A percentile compares a stretch with the other conserved stretches of the same genome.
Evolutionary conservation across 1,140 invertebrate genomes (phyloP).

Genomic region (Cotesia chilonis): DNA sequence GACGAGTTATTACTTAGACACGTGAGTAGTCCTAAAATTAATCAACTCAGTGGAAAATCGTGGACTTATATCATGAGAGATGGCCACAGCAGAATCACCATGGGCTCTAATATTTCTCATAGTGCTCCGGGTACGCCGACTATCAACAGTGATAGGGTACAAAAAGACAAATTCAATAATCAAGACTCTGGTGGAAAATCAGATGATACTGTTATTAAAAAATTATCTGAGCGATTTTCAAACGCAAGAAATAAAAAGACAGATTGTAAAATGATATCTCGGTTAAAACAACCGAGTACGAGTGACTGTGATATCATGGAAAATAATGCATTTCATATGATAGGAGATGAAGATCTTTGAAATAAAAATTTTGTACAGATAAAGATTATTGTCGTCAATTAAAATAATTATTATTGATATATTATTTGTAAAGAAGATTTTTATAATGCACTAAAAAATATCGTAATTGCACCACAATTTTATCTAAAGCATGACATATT

Average conservation of each 20-base stretch:
- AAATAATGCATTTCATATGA: constrained; percentile 90
- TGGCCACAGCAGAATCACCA: constrained; percentile 62
- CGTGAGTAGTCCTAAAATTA: constrained; percentile 63
- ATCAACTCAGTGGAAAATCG: constrained; percentile 49
- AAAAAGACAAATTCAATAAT: constrained; percentile 37
- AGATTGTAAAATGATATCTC: constrained; percentile 55
- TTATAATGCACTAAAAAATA: constrained; percentile 2
- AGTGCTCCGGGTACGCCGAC: too few species aligned
- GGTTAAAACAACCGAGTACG: constrained; percentile 71
- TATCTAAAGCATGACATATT: constrained; percentile 7
- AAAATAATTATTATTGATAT: too few species aligned
- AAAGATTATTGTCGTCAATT: too few species aligned
- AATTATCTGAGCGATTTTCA: constrained; percentile 61
- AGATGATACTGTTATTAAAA: constrained; percentile 61
- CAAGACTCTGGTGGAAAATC: constrained; percentile 45
- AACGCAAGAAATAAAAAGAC: constrained; percentile 57
- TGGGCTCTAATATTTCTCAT: constrained; percentile 45
- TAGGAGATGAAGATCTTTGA: constrained; percentile 89
- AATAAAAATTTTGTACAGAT: constrained; percentile 20
- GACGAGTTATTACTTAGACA: constrained; percentile 91
- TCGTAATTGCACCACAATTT: background rate
- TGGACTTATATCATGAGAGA: constrained; percentile 70
- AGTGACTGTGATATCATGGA: constrained; percentile 75
- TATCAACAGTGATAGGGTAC: constrained; percentile 43
- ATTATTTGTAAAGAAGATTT: too few species aligned